phyloP scores from a whole-genome alignment of 2,888 invertebrate genomes.

The Pyrrhia umbra region DNA sequence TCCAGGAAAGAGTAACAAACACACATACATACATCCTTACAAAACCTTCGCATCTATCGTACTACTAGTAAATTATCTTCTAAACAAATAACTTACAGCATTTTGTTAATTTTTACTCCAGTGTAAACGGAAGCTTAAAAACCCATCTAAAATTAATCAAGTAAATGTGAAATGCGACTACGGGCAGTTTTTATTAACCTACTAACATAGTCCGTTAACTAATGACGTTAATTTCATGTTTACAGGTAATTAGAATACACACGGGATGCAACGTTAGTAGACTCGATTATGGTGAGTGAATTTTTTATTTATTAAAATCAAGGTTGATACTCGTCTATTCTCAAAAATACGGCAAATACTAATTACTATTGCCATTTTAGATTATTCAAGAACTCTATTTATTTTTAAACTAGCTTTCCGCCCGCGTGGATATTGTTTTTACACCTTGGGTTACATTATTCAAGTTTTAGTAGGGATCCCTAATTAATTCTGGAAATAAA shows the following conservation, averaged over 20 bases:
- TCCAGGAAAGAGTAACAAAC: too few relatives aligned
- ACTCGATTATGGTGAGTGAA: conserved; percentile 49
- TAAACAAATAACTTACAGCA: neutral
- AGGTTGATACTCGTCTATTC: too few relatives aligned
- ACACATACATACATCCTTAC: too few relatives aligned
- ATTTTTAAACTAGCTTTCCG: too few relatives aligned
- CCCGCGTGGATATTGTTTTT: too few relatives aligned
- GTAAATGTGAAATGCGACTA: conserved; percentile 6
- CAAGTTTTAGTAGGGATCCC: too few relatives aligned
- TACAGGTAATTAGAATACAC: conserved; percentile 58
- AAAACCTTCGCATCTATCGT: too few relatives aligned
- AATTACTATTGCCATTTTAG: too few relatives aligned
- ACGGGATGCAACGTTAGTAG: conserved; percentile 39
- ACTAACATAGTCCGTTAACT: conserved; percentile 24
- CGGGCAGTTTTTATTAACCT: conserved; percentile 9
- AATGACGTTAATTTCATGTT: conserved; percentile 45
- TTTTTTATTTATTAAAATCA: conserved; percentile 8
- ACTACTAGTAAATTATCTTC: neutral
- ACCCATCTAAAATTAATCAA: conserved; percentile 4
- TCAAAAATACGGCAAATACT: too few relatives aligned
- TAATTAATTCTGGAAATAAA: too few relatives aligned
- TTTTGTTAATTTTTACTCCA: neutral
- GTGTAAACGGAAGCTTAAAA: neutral
- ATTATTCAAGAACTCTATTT: too few relatives aligned
- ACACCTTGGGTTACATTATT: too few relatives aligned